phyloP scores from a whole-genome alignment of 2,888 invertebrate species.

The Trissonchulus latispiculum region DNA sequence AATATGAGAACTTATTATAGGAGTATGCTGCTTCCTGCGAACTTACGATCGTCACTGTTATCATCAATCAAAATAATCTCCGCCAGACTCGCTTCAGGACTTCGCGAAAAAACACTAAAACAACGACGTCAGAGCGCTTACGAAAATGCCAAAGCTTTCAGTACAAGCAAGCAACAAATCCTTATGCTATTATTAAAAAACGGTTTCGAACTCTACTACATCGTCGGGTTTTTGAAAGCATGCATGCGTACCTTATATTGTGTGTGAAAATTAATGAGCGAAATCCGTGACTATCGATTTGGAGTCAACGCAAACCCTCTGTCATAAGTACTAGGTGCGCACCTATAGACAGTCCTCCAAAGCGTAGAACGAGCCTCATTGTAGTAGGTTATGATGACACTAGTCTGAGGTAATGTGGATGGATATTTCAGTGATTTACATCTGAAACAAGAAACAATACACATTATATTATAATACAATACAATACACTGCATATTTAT shows the following conservation, averaged over 20 bases:
- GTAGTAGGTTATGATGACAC: conserved; percentile 94
- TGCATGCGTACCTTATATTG: neutral
- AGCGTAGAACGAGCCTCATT: conserved; percentile 92
- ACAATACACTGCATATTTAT: too few relatives aligned
- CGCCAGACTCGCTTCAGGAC: conserved; percentile 80
- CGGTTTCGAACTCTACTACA: too few relatives aligned
- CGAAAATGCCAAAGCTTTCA: neutral
- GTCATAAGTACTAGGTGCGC: too few relatives aligned
- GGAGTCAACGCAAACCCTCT: too few relatives aligned
- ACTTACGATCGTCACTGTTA: conserved; percentile 90
- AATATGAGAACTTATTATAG: too few relatives aligned
- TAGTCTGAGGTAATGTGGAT: conserved; percentile 67
- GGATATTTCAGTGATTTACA: conserved; percentile 64
- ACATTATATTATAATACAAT: too few relatives aligned
- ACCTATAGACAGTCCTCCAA: conserved; percentile 82
- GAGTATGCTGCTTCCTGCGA: too few relatives aligned
- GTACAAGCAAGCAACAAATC: neutral
- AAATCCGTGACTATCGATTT: too few relatives aligned
- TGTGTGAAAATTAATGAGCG: neutral
- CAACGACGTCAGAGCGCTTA: conserved; percentile 19
- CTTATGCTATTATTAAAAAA: neutral
- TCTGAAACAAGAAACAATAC: conserved; percentile 53
- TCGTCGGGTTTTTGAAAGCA: neutral
- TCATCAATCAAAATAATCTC: conserved; percentile 96
- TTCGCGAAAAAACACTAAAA: conserved; percentile 79